Evolutionary conservation across 2,797 vertebrate genomes (phyloP), one percentile per base, ranked within the genome.

Genomic region (Oreochromis mossambicus): DNA sequence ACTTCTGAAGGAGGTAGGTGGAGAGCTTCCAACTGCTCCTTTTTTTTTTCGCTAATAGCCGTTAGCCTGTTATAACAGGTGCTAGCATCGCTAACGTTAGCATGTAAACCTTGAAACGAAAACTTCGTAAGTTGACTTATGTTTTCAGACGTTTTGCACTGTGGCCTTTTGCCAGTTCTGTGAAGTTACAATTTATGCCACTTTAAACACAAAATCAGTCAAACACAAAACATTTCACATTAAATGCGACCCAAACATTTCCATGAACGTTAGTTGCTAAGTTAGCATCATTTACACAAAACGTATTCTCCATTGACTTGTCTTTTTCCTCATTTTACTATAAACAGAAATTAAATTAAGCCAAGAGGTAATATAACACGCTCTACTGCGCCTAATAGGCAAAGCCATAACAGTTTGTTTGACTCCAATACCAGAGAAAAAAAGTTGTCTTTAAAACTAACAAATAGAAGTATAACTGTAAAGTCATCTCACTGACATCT

Each of bases 41-140:
- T 38, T 43, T 17, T 1, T 1, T 1, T 4, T 0, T 0, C 1
- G 3, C 8, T 1, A 2, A 9, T 3, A 13, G n/a, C 24, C 9
- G 58, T 17, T 12, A 56, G n/a, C 38, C 4, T 36, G 14, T 29
- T 4, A 11, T 5, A 24, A 8, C 3, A 1, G 9, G 13, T 12
- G 78, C 63, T 82, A 85, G 5, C 17, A 36, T 19, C 8, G 32
- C 79, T 83, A 85, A 6, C 21, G 50, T 73, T 92, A 92, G 91
- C 90, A 82, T 54, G 34, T 76, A 2, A 21, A 13, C 41, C n/a
- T 51, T 38, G 15, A 70, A 58, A 24, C 55, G 2, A 17, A 46
- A 85, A 3, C 1, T 17, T 29, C 8, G 2, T 2, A 4, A 32
- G 7, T 1, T 3, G 12, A 17, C 14, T 2, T 1, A 1, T 0